Evolutionary conservation across 2,888 invertebrate genomes (phyloP), one percentile per base, ranked within the genome.

Genomic region (Leucoma salicis): DNA sequence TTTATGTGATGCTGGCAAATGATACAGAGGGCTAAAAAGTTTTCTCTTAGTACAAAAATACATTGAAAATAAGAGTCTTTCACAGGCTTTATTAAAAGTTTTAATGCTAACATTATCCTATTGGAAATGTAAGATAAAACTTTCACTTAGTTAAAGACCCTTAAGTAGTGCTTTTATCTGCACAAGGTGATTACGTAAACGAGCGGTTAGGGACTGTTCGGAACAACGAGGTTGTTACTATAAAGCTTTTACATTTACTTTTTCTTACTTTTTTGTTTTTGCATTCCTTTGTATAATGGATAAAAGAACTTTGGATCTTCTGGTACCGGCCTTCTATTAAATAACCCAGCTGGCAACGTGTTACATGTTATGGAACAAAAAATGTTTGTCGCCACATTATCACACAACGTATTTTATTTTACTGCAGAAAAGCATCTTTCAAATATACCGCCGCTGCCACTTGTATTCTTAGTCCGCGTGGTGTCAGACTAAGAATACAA

Each of bases 221-320:
- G 8, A 21, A 21, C 21, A 21, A 6, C 21, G 21, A 21, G 21
- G 21, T 21, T 21, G 21, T 21, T 21, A 21, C 21, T 21, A 21
- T 8, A 21, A 21, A 21, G 21, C 50, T 44, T 49, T 28, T 46
- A 45, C 43, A 59, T 65, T 63, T 21, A 21, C 21, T 21, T 21
- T 8, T 21, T 21, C 7, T 21, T 21, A 21, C 21, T 21, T 21
- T 57, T 21, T 21, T 21, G 21, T 21, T 21, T 21, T 21, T 21
- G 5, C 21, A 21, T 21, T 6, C 21, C 21, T 21, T 21, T 2
- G 21, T 4, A 52, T 47, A 21, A 21, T 21, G 21, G 21, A 21
- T 6, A 21, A 21, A 21, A 21, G 21, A 21, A 21, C 21, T 21
- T 21, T 3, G 21, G 21, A 21, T 21, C 8, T 21, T 21, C 21